phyloP scores from a whole-genome alignment of 2,797 vertebrate genomes.

The Remorina albescens region DNA sequence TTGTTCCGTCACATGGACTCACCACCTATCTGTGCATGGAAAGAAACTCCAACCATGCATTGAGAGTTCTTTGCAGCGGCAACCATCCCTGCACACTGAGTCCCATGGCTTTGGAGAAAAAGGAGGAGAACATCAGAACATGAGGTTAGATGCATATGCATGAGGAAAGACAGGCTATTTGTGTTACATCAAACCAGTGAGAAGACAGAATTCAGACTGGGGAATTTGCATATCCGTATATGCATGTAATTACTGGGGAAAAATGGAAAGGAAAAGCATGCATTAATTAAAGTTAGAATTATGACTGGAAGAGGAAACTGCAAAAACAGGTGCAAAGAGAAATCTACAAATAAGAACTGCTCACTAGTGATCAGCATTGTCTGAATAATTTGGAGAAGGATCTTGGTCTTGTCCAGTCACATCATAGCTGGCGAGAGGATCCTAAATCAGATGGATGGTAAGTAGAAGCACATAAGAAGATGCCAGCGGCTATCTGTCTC shows the following conservation, averaged over 20 bases:
- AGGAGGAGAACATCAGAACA: conserved; percentile 71
- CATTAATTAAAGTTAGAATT: conserved; percentile 56
- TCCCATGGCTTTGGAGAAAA: conserved; percentile 91
- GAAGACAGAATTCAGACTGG: conserved; percentile 66
- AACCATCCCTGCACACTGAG: conserved; percentile 94
- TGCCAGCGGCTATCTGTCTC: conserved; percentile 66
- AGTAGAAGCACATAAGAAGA: conserved; percentile 58
- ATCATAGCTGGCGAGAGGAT: conserved; percentile 93
- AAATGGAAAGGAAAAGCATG: conserved; percentile 47
- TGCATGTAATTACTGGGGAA: conserved; percentile 64
- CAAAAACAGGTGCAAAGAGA: conserved; percentile 42
- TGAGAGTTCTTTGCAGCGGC: conserved; percentile 94
- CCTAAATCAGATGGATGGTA: conserved; percentile 83
- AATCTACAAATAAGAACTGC: conserved; percentile 57
- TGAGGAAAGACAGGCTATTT: conserved; percentile 75
- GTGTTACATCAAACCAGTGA: conserved; percentile 74
- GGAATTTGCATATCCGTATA: conserved; percentile 73
- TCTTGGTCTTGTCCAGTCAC: conserved; percentile 92
- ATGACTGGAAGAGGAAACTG: neutral
- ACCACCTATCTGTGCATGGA: conserved; percentile 95
- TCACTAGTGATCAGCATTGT: conserved; percentile 93
- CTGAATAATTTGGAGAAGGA: conserved; percentile 90
- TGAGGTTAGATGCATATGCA: conserved; percentile 76
- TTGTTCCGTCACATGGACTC: conserved; percentile 63
- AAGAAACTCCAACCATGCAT: conserved; percentile 94